These are phyloP conservation scores for Micoletzkya japonica DNA, from an alignment of 2,888 invertebrate species.

Conservation along the genomic window DNA sequence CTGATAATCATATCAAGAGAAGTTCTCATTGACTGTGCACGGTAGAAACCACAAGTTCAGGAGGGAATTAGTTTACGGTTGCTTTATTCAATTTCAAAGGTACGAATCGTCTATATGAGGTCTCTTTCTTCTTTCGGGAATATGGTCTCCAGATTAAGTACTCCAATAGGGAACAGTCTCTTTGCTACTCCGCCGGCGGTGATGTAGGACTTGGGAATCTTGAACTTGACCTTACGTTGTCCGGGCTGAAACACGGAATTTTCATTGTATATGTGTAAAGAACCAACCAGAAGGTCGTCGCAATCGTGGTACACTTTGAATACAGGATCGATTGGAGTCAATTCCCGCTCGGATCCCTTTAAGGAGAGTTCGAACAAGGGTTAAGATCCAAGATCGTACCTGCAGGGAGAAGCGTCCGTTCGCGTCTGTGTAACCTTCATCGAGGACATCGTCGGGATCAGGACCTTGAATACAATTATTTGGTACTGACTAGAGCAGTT, in stretches of 20 bases:
- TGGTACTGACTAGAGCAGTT: too few relatives aligned
- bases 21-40: too few relatives aligned
- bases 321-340: constrained; percentile 53
- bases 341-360: constrained; percentile 46
- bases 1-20: too few relatives aligned
- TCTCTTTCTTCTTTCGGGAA: constrained; percentile 59
- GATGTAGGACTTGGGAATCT: constrained; percentile 48
- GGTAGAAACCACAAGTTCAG: too few relatives aligned
- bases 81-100: too few relatives aligned
- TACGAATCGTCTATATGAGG: constrained; percentile 40
- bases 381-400: not conserved
- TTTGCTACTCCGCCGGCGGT: constrained; percentile 41
- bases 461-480: too few relatives aligned
- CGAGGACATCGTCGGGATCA: constrained; percentile 54
- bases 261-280: too few relatives aligned
- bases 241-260: constrained; percentile 41
- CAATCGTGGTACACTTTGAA: constrained; percentile 56
- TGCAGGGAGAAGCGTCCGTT: constrained; percentile 49
- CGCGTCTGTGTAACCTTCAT: constrained; percentile 48
- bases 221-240: constrained; percentile 52
- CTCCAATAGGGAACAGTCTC: constrained; percentile 48
- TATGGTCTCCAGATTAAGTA: constrained; percentile 58
- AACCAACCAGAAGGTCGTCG: constrained; percentile 51
- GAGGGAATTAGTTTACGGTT: too few relatives aligned
- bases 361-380: not conserved